Percentiles rank a stretch among this genome's conserved stretches.
Evolutionary conservation across 1,140 invertebrate genomes (phyloP).

Genomic region (Harpegnathos saltator): DNA sequence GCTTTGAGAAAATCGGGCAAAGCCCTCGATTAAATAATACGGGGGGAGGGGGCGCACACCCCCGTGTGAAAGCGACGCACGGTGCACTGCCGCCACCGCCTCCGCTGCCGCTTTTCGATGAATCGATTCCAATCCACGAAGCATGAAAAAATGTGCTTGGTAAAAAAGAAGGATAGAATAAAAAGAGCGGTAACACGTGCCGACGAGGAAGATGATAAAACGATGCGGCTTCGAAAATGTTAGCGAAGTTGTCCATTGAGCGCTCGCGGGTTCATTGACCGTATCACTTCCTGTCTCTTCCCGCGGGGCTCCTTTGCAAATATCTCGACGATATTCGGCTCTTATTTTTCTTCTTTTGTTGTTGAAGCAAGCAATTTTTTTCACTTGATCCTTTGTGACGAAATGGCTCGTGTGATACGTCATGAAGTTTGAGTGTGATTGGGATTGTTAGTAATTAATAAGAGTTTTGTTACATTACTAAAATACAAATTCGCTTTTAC

Average conservation of each 20-base stretch:
- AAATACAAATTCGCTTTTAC: no score
- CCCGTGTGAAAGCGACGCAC: constrained; percentile 45
- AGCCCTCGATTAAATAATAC: constrained; percentile 47
- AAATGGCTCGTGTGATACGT: constrained; percentile 1
- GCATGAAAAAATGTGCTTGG: constrained; percentile 60
- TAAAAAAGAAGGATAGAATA: constrained; percentile 44
- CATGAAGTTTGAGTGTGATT: neutral
- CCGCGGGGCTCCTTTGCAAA: constrained; percentile 13
- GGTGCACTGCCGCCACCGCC: constrained; percentile 21
- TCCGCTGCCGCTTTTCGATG: constrained; percentile 47
- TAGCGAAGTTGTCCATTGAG: constrained; percentile 41
- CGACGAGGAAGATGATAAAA: constrained; percentile 30
- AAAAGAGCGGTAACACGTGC: constrained; percentile 24
- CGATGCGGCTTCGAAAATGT: constrained; percentile 51
- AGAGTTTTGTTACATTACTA: no score
- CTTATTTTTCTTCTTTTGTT: constrained; percentile 32
- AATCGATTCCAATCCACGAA: constrained; percentile 58
- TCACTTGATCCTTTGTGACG: neutral
- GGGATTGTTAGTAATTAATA: no score
- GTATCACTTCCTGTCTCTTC: no score
- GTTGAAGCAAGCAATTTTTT: neutral
- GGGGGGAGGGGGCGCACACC: constrained; percentile 12
- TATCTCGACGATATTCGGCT: constrained; percentile 23
- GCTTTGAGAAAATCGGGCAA: constrained; percentile 58
- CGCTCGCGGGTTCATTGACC: constrained; percentile 31